phyloP scores from a whole-genome alignment of 1,140 invertebrate species.

The Dreissena polymorpha region DNA sequence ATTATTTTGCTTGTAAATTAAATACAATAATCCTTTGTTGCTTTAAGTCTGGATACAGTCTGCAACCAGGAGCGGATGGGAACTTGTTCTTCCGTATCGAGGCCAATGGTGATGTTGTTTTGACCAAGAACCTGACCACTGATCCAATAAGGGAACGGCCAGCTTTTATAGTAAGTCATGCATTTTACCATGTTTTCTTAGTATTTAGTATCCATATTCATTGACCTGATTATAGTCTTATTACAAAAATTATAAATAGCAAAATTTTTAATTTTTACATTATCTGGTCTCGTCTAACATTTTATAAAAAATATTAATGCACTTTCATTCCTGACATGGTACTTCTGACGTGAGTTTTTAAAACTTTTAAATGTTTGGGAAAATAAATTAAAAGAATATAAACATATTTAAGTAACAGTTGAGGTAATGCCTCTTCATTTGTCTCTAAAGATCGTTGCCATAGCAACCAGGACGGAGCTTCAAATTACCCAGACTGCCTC shows the following conservation, averaged over 20 bases:
- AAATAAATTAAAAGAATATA: not conserved
- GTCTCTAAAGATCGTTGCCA: slow-evolving; percentile 14
- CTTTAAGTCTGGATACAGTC: slow-evolving; percentile 34
- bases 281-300: no score
- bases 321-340: no score
- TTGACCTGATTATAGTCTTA: no score
- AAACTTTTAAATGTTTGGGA: not conserved
- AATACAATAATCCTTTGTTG: not conserved
- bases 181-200: not conserved
- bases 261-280: no score
- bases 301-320: no score
- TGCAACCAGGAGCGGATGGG: not conserved
- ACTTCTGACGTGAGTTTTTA: no score
- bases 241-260: no score
- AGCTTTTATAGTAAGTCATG: slow-evolving; percentile 5
- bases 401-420: not conserved
- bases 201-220: no score
- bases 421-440: no score
- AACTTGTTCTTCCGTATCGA: slow-evolving; percentile 24
- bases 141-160: slow-evolving; percentile 21
- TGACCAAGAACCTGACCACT: slow-evolving; percentile 18
- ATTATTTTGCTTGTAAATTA: no score
- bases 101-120: slow-evolving; percentile 24
- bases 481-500: slow-evolving; percentile 26
- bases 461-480: slow-evolving; percentile 11